phyloP scores from a whole-genome alignment of 2,888 invertebrate species.

The Iselma pallidipennis region DNA sequence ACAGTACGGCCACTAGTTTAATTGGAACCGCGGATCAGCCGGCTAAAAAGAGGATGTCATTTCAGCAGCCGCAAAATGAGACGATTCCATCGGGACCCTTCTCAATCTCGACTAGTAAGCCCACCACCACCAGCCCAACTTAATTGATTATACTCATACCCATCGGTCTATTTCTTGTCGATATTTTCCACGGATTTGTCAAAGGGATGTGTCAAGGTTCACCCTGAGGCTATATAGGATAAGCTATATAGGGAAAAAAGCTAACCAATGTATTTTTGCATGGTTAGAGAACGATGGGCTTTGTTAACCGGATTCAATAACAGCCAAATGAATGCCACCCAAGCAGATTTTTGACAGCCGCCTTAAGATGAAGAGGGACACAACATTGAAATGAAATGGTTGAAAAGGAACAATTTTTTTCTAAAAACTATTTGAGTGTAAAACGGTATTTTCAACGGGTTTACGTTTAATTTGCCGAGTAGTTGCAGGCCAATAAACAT shows the following conservation, averaged over 20 bases:
- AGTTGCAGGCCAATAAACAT: background rate
- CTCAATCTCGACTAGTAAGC: constrained; percentile 29
- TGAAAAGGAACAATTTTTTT: background rate
- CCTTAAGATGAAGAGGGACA: background rate
- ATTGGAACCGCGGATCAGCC: constrained; percentile 55
- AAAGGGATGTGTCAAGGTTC: constrained; percentile 2
- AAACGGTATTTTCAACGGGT: background rate
- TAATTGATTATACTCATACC: constrained; percentile 6
- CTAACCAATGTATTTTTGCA: background rate
- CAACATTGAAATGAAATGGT: background rate
- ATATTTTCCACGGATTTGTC: constrained; percentile 12
- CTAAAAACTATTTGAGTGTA: background rate
- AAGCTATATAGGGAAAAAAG: background rate
- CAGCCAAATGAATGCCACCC: background rate
- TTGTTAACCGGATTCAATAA: constrained; percentile 1
- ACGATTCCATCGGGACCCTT: constrained; percentile 48
- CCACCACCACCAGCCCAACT: background rate
- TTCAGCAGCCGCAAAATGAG: constrained; percentile 52
- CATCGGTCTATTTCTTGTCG: background rate
- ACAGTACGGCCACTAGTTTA: constrained; percentile 48
- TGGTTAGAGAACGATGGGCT: constrained; percentile 1
- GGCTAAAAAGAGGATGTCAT: constrained; percentile 56
- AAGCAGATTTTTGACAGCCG: background rate
- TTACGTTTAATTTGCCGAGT: background rate
- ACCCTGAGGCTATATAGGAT: background rate